Evolutionary conservation across 2,797 vertebrate genomes (phyloP), one percentile per base, ranked within the genome.

Genomic region (Falco concolor): DNA sequence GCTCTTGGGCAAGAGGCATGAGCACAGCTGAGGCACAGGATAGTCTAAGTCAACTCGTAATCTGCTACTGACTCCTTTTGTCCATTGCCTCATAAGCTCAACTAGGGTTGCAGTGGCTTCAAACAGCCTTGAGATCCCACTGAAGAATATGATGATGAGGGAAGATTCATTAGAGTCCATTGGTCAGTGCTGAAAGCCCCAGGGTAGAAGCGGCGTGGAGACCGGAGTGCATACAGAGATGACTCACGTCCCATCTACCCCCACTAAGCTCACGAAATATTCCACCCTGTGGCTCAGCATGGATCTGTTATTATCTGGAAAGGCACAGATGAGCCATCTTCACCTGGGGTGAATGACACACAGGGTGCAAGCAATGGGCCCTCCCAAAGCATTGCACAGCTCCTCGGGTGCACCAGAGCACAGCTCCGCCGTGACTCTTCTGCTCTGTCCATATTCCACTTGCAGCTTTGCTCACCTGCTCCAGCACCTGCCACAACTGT

Each of bases 11-110:
- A 5, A 81, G 54, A 56, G 25, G 14, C 68, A 60, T 4, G 14
- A 90, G 75, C 25, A 20, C 0, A 0, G 25, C 18, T 13, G 30
- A 52, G 69, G 19, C 2, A 1, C 5, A 30, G 19, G 63, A n/a
- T 20, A 49, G 17, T 9, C 54, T 6, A 72, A 72, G 20, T 7
- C 8, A 4, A 72, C 64, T 53, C 49, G 27, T 38, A 60, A 53
- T 53, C 45, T 34, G 28, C 57, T 49, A 12, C 40, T 45, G 8
- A 34, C n/a, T 77, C 60, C 52, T 44, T 8, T 84, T 24, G 27
- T 19, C 22, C n/a, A 7, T 12, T 2, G 0, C 30, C 45, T 72
- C 20, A 52, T 34, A 80, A 47, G 5, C 32, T 65, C 77, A 42
- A 5, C 24, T 80, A 30, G 34, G 17, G 44, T 12, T 56, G 53